These are phyloP conservation scores for Halichoerus grypus DNA, from an alignment of 2,113 vertebrate genomes.

Conservation along the genomic window DNA sequence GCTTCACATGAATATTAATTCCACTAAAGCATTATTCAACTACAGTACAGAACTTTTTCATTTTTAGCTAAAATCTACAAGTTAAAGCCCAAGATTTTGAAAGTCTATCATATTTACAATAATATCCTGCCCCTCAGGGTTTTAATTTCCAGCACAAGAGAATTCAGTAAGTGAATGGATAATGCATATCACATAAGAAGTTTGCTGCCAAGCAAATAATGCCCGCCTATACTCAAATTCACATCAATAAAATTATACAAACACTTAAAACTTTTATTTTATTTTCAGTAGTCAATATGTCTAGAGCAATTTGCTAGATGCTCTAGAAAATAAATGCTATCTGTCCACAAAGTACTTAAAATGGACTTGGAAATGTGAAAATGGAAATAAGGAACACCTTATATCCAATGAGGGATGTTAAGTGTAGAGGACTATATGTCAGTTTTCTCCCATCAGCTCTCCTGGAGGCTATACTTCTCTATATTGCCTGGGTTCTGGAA, in stretches of 20 bases:
- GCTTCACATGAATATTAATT: conserved; percentile 71
- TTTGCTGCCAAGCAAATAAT: background rate
- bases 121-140: background rate
- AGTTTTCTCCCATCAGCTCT: background rate
- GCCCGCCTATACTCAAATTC: background rate
- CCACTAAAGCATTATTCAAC: background rate
- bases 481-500: background rate
- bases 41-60: conserved; percentile 24
- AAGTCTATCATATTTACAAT: conserved; percentile 31
- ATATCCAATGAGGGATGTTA: background rate
- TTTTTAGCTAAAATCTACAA: background rate
- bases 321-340: conserved; percentile 44
- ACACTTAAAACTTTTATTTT: conserved; percentile 57
- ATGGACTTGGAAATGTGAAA: background rate
- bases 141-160: conserved; percentile 51
- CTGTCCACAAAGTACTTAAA: background rate
- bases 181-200: background rate
- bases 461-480: background rate
- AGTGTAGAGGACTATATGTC: accelerated
- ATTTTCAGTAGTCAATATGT: conserved; percentile 62
- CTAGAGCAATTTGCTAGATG: conserved; percentile 47
- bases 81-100: conserved; percentile 17
- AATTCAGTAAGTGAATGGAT: conserved; percentile 9
- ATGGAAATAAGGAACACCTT: background rate
- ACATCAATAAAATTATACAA: conserved; percentile 53